Conservation (phyloP, 2,888 invertebrate genomes). For the Ypsolopha scabrella region DNA sequence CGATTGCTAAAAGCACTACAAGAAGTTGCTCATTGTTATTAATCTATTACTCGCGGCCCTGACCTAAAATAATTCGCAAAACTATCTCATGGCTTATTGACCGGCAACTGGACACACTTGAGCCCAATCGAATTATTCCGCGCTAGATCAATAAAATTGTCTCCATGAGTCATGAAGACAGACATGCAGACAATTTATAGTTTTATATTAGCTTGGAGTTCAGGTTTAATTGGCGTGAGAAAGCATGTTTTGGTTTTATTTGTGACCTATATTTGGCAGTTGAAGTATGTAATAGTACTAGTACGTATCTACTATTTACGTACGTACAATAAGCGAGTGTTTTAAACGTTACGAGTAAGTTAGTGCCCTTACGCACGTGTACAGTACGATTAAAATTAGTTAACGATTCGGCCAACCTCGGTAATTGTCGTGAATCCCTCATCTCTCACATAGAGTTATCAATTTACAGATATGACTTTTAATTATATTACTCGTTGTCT, state of each 20-base stretch:
- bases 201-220: not conserved
- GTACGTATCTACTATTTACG: no score
- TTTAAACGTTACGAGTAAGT: no score
- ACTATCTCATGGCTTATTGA: conserved; percentile 1
- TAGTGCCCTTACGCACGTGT: no score
- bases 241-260: not conserved
- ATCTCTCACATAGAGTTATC: no score
- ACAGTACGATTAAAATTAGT: no score
- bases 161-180: conserved; percentile 1
- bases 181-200: conserved; percentile 3
- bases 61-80: not conserved
- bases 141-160: conserved; percentile 6
- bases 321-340: no score
- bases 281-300: not conserved
- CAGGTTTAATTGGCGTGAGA: conserved; percentile 6
- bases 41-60: not conserved
- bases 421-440: no score
- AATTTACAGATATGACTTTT: no score
- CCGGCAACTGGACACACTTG: not conserved
- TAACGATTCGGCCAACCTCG: no score
- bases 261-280: not conserved
- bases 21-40: no score
- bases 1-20: no score
- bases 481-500: no score
- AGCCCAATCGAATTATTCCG: conserved; percentile 7